Base-by-base conservation (phyloP, 2,113 vertebrate species). In the Equus przewalskii region DNA sequence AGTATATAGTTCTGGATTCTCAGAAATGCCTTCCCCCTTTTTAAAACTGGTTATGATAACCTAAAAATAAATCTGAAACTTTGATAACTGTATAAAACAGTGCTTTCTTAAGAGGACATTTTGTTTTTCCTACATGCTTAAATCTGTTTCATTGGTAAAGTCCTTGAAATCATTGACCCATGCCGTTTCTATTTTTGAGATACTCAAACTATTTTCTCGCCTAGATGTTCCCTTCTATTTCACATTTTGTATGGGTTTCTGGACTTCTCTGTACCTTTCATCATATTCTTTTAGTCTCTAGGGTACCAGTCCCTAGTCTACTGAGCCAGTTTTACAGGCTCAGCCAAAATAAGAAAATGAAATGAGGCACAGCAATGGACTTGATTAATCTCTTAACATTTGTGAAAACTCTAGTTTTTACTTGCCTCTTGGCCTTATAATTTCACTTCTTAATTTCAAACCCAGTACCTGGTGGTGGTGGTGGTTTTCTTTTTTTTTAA, bases 281-380 rank as follows among this genome's bases (percentile, higher is more conserved):
- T 78, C 65, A 33, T 85, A 65, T 83, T 86, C 46, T 69, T 76
- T 75, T 21, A 91, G 91, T 97, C 92, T 96, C 95, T 84, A 70
- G 92, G 69, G 97, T 83, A 76, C 64, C 26, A 92, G 85, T 98
- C 97, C 96, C 97, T 97, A 10, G 96, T 95, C 64, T 93, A 92
- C 97, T 98, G 96, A 95, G 95, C 97, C 85, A 98, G 69, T 98
- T 98, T 96, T 70, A 96, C 4, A 96, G 72, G 46, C 78, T 96
- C 85, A 88, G 75, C 91, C 89, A 89, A 95, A 97, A 96, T 95
- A 95, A 97, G 96, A 95, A 97, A 94, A 41, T 84, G 65, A 97
- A 98, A 91, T 96, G 89, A 96, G 69, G 33, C 30, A 79, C 51
- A 75, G 11, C 64, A 54, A 82, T 80, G 88, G 51, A 90, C 81